Evolutionary conservation across 2,797 vertebrate species (phyloP).

Genomic region (Molossus molossus): DNA sequence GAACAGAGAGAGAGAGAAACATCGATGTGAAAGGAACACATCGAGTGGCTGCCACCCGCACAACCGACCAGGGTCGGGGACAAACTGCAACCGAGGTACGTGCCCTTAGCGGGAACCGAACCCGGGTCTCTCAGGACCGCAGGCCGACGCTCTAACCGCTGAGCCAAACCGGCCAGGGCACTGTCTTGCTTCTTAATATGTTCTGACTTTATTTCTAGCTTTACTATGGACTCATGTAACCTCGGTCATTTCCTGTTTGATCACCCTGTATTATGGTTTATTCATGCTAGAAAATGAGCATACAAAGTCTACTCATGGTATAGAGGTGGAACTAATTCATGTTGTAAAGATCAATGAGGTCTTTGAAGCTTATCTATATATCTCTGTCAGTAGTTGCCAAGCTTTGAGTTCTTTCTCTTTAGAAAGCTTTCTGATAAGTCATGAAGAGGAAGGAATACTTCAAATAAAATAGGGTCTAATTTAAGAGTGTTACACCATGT

Average conservation of each 20-base stretch:
- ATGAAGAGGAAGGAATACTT: slow-evolving; percentile 40
- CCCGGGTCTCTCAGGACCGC: too few relatives aligned
- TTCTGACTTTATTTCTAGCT: slow-evolving; percentile 46
- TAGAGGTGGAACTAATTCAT: slow-evolving; percentile 33
- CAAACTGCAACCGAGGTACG: too few relatives aligned
- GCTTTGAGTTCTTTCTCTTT: slow-evolving; percentile 60
- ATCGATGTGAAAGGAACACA: too few relatives aligned
- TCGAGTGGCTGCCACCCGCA: too few relatives aligned
- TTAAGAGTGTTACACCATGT: slow-evolving; percentile 27
- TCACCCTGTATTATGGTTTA: neutral
- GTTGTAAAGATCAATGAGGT: slow-evolving; percentile 44
- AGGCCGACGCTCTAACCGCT: too few relatives aligned
- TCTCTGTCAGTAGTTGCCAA: slow-evolving; percentile 54
- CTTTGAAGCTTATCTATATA: slow-evolving; percentile 51
- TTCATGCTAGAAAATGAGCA: slow-evolving; percentile 56
- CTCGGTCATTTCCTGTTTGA: slow-evolving; percentile 9
- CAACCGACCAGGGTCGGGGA: too few relatives aligned
- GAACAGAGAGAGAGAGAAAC: too few relatives aligned
- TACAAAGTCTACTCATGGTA: neutral
- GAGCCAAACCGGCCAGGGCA: too few relatives aligned
- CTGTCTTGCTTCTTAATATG: slow-evolving; percentile 13
- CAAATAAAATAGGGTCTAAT: slow-evolving; percentile 50
- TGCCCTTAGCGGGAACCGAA: too few relatives aligned
- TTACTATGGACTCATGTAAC: neutral
- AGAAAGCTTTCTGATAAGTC: slow-evolving; percentile 63